Base-by-base conservation (phyloP, 2,797 vertebrate species). In the Phaenicophaeus curvirostris region DNA sequence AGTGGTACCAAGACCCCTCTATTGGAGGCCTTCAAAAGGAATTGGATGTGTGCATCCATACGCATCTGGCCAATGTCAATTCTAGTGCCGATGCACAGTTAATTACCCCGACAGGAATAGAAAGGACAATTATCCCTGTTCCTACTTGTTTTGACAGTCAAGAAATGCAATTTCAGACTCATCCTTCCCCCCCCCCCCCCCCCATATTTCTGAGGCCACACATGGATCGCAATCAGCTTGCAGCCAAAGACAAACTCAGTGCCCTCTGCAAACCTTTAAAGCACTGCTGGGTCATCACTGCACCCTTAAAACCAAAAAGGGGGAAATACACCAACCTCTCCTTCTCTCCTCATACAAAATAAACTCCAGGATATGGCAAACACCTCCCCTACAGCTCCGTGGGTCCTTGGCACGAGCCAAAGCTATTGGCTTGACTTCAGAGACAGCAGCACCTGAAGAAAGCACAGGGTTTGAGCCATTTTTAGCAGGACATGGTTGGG, bases 121-220 rank as follows among this genome's bases (percentile, higher is more conserved):
- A 8, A 65, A 15, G 57, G 24, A 61, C 59, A 11, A 31, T 35
- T 27, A 1, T 7, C 30, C 51, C 71, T 57, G 55, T 5, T 61
- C 69, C 55, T 21, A n/a, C n/a, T 53, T 17, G 8, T 53, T 53
- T 1, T 15, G 37, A 23, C 57, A 46, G 15, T 1, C 35, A 9
- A 23, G 9, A n/a, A 50, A 12, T 9, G n/a, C 7, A 39, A 33
- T 37, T 50, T 37, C 58, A 41, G 66, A n/a, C 13, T 2, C 31
- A 41, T 16, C 2, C 2, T 25, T n/a, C n/a, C n/a, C n/a, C n/a
- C n/a, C n/a, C n/a, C n/a, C n/a, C 8, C 5, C 0, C 4, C 0
- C 7, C 3, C 9, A 7, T 15, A 5, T 31, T n/a, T n/a, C 21
- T 6, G 1, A n/a, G 16, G 41, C 44, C 30, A 1, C 0, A 12